Percentiles rank a stretch among this genome's conserved stretches.
Conservation (phyloP, 2,888 invertebrate genomes). For the Epinotia brunnichana region DNA sequence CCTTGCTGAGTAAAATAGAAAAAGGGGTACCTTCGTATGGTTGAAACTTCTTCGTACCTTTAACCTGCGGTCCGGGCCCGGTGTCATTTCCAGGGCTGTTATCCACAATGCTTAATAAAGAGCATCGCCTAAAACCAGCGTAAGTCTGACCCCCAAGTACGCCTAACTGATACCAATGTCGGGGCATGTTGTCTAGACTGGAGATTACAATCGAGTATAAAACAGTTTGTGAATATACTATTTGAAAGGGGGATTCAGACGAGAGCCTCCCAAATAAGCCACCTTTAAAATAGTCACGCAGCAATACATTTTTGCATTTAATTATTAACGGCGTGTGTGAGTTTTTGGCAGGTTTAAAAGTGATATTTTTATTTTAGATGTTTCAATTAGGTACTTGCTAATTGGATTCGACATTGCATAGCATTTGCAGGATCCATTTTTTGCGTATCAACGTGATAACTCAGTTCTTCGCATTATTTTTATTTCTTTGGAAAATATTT, state of each 20-base stretch:
- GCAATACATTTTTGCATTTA: conserved; percentile 23
- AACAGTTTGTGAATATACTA: neutral
- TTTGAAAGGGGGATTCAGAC: conserved; percentile 15
- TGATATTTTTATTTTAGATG: neutral
- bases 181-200: neutral
- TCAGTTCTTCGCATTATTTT: too few species aligned
- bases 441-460: too few species aligned
- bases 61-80: conserved; percentile 14
- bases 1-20: conserved; percentile 7
- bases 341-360: neutral
- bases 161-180: neutral
- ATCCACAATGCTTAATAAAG: neutral
- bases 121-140: neutral
- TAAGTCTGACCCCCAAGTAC: neutral
- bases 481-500: too few species aligned
- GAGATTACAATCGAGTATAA: neutral
- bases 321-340: conserved; percentile 1
- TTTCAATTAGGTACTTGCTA: neutral
- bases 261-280: conserved; percentile 18
- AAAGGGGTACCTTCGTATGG: neutral
- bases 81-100: conserved; percentile 23
- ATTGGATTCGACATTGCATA: neutral
- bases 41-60: conserved; percentile 11
- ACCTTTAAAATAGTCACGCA: conserved; percentile 17
- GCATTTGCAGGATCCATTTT: too few species aligned